Conservation (phyloP, 2,888 invertebrate genomes). For the Caenorhabditis sp. region DNA sequence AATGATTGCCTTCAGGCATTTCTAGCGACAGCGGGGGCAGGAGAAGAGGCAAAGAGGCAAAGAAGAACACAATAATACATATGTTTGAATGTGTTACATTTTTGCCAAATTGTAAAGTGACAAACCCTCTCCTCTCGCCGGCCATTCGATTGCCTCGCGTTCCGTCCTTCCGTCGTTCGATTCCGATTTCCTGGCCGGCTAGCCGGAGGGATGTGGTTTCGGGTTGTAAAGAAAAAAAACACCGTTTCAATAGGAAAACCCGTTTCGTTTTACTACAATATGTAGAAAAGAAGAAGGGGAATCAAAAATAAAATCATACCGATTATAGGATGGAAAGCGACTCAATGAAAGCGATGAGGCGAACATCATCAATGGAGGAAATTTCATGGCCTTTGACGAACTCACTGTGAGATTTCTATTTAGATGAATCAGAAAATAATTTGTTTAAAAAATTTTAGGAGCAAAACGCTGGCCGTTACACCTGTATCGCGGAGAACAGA, state of each 20-base stretch:
- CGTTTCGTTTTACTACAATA: too few species aligned
- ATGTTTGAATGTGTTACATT: slow-evolving; percentile 65
- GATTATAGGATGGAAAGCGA: slow-evolving; percentile 51
- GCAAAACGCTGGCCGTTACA: slow-evolving; percentile 86
- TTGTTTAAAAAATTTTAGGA: too few species aligned
- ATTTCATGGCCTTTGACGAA: too few species aligned
- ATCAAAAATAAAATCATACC: slow-evolving; percentile 18
- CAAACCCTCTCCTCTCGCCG: slow-evolving; percentile 21
- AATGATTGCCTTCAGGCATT: slow-evolving; percentile 43
- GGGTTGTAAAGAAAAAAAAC: slow-evolving; percentile 30
- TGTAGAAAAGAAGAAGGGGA: too few species aligned
- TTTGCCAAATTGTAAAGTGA: slow-evolving; percentile 59
- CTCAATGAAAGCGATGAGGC: slow-evolving; percentile 45
- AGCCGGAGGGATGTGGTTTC: not conserved
- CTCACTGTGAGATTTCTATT: too few species aligned
- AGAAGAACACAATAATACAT: slow-evolving; percentile 61
- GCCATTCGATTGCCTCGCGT: too few species aligned
- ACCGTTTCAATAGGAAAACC: slow-evolving; percentile 24
- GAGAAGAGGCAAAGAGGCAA: slow-evolving; percentile 18
- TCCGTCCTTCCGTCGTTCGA: too few species aligned
- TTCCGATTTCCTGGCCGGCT: slow-evolving; percentile 1
- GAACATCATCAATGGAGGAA: slow-evolving; percentile 23
- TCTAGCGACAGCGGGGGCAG: slow-evolving; percentile 6
- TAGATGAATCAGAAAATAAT: too few species aligned
- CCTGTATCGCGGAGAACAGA: slow-evolving; percentile 86